phyloP scores from a whole-genome alignment of 2,113 vertebrate species.

The Sardina pilchardus region DNA sequence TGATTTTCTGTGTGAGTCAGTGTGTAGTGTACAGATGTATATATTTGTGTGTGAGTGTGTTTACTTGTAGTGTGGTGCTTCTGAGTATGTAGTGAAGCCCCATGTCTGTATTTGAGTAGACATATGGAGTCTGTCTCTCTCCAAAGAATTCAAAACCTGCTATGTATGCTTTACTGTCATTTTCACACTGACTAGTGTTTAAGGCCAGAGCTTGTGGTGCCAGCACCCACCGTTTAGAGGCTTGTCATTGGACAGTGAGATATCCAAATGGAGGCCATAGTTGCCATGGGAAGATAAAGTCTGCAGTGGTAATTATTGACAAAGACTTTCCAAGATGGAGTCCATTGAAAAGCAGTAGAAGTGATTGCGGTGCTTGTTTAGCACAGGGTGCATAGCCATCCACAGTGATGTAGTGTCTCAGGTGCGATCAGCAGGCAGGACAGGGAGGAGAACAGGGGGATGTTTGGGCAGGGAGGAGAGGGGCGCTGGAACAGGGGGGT shows the following conservation, averaged over 20 bases:
- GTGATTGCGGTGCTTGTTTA: not conserved
- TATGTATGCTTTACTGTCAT: not conserved
- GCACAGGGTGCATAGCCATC: not conserved
- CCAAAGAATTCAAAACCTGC: not conserved
- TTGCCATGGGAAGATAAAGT: not conserved
- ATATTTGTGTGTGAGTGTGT: constrained; percentile 4
- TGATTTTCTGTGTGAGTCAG: constrained; percentile 10
- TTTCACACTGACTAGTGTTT: not conserved
- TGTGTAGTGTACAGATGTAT: no score
- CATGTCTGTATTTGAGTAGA: not conserved
- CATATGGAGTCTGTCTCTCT: constrained; percentile 6
- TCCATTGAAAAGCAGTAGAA: not conserved
- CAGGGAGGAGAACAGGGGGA: not conserved
- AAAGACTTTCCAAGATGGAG: not conserved
- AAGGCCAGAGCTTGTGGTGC: not conserved
- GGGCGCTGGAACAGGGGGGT: not conserved
- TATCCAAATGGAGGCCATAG: not conserved
- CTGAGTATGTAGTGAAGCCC: not conserved
- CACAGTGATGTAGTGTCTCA: not conserved
- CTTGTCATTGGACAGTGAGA: not conserved
- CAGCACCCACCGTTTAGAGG: not conserved
- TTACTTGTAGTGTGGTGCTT: not conserved
- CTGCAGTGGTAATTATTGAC: not conserved
- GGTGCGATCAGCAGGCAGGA: no score
- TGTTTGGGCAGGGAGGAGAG: not conserved